Conservation (phyloP, 1,140 invertebrate genomes). For the Latrodectus geometricus region DNA sequence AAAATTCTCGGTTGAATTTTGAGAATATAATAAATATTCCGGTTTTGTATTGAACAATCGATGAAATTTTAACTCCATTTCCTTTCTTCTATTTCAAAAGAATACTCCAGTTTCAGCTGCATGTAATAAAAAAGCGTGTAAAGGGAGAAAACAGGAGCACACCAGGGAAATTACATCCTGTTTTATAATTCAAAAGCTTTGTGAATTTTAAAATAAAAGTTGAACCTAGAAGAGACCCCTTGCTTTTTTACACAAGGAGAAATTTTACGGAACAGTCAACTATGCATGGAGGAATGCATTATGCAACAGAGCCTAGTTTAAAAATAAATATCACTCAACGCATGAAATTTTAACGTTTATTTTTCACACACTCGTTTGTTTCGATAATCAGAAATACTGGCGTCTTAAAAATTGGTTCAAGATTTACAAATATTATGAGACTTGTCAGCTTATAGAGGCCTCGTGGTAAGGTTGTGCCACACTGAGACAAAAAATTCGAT, state of each 20-base stretch:
- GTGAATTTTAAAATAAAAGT: slow-evolving; percentile 52
- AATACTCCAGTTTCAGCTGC: not conserved
- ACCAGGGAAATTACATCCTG: slow-evolving; percentile 46
- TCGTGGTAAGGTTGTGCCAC: too few relatives aligned
- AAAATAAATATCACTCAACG: slow-evolving; percentile 18
- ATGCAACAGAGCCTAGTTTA: slow-evolving; percentile 25
- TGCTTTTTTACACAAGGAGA: not conserved
- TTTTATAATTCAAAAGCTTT: slow-evolving; percentile 51
- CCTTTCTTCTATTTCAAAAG: not conserved
- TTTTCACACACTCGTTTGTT: not conserved
- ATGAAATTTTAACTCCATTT: slow-evolving; percentile 14
- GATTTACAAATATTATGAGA: too few relatives aligned
- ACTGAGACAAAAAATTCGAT: too few relatives aligned
- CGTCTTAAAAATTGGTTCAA: too few relatives aligned
- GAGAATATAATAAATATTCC: too few relatives aligned
- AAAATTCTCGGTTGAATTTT: too few relatives aligned
- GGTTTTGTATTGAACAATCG: not conserved
- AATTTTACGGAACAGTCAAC: not conserved
- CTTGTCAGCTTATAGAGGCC: too few relatives aligned
- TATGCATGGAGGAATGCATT: slow-evolving; percentile 38
- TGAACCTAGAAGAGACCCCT: not conserved
- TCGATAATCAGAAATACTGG: not conserved
- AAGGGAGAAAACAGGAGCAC: slow-evolving; percentile 19
- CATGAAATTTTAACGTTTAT: slow-evolving; percentile 28
- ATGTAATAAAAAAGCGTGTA: slow-evolving; percentile 28